phyloP scores from a whole-genome alignment of 2,888 invertebrate genomes.

The Catocala fraxini region DNA sequence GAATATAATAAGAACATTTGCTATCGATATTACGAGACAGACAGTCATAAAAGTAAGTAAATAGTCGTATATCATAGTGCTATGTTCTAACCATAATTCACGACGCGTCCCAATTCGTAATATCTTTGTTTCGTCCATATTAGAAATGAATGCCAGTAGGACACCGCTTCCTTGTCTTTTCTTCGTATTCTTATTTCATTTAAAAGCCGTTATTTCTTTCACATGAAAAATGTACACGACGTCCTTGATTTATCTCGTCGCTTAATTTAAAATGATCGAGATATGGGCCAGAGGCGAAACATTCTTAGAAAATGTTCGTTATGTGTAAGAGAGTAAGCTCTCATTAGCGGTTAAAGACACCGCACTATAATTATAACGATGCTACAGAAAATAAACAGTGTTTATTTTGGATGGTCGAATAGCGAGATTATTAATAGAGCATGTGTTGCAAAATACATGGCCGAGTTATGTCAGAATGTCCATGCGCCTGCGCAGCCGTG shows the following conservation, averaged over 20 bases:
- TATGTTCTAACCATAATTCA: constrained; percentile 36
- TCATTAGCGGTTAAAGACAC: constrained; percentile 85
- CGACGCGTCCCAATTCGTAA: constrained; percentile 56
- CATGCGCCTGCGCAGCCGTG: constrained; percentile 52
- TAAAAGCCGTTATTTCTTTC: constrained; percentile 46
- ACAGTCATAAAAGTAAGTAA: constrained; percentile 9
- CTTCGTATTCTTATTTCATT: constrained; percentile 46
- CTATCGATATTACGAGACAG: constrained; percentile 15
- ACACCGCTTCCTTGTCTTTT: constrained; percentile 47
- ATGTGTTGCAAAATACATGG: constrained; percentile 83
- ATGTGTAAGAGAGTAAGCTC: constrained; percentile 68
- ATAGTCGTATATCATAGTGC: constrained; percentile 25
- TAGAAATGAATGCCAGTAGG: constrained; percentile 59
- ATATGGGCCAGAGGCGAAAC: constrained; percentile 44
- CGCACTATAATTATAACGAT: constrained; percentile 76
- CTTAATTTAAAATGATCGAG: constrained; percentile 52
- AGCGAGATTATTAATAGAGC: constrained; percentile 76
- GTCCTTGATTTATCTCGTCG: constrained; percentile 71
- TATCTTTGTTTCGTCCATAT: constrained; percentile 63
- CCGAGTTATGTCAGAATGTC: constrained; percentile 83
- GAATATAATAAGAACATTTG: constrained; percentile 25
- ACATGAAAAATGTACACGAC: constrained; percentile 55
- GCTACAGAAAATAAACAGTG: constrained; percentile 73
- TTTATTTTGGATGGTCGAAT: constrained; percentile 78
- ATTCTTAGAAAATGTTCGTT: constrained; percentile 54